A percentile compares a stretch with the other conserved stretches of the same genome.
These are phyloP conservation scores for Aptenodytes forsteri DNA, from an alignment of 2,113 vertebrate genomes.

Conservation along the genomic window DNA sequence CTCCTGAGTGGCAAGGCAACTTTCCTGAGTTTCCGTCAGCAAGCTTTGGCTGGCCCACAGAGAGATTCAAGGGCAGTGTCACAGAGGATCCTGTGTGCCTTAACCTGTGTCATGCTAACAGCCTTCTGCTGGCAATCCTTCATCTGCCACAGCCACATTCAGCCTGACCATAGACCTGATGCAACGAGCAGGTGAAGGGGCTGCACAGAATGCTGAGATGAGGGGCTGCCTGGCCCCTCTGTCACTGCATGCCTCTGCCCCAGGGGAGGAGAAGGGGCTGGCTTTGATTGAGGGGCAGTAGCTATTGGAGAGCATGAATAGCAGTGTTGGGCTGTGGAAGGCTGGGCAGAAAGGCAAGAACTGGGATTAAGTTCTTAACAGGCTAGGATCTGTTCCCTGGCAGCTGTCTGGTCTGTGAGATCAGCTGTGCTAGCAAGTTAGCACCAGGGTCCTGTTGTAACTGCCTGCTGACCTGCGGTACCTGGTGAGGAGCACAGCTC, in stretches of 20 bases:
- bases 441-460: neutral
- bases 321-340: neutral
- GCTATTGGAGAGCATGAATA: neutral
- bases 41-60: neutral
- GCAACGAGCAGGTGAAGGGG: accelerated
- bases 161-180: neutral
- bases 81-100: neutral
- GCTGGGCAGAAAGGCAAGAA: neutral
- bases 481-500: neutral
- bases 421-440: neutral
- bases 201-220: neutral
- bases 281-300: neutral
- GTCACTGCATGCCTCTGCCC: neutral
- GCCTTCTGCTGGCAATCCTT: neutral
- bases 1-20: neutral
- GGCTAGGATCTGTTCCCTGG: neutral
- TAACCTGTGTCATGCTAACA: neutral
- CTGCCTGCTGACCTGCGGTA: neutral
- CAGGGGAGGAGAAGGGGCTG: neutral
- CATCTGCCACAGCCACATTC: neutral
- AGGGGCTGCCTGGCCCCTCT: neutral
- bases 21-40: neutral
- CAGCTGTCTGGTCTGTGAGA: neutral
- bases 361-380: neutral
- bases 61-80: neutral